Base-by-base conservation (phyloP, 2,888 invertebrate species). In the Agrenia bidenticulata region DNA sequence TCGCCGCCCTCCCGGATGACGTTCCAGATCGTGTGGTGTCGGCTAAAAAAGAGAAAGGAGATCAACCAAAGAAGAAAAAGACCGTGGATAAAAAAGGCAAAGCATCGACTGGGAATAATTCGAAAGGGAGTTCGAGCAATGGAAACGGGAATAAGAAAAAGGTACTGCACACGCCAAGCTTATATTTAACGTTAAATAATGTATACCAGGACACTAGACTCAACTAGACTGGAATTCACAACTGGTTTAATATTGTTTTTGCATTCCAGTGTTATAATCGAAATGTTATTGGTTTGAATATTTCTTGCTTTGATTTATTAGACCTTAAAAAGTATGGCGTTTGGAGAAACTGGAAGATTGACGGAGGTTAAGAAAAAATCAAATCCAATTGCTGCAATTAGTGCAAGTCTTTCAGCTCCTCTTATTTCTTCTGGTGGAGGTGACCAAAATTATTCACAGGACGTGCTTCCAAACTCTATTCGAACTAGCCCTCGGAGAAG, bases 1-100 rank as follows among this genome's bases (percentile, higher is more conserved):
- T 76, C 50, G 73, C 70, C n/a, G 63, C 74, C 41, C 58, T 76
- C 11, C 62, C 67, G 11, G 76, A 76, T 37, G 76, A 76, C 64
- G 76, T 70, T 19, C 63, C 70, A 1, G 76, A 76, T 59, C 74
- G 73, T 21, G 71, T 73, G 56, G 72, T 69, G 49, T 69, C 66
- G 1, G 61, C 66, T 45, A 73, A 71, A 58, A 64, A 61, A 4
- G 67, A 65, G 26, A 15, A 45, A 24, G 66, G 61, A 27, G 62
- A 62, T 39, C 53, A 45, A 15, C 19, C 45, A 5, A 45, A 59
- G n/a, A 67, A 68, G 57, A 61, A 61, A 27, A 67, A 67, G 26
- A 1, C 58, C 1, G 27, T 53, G 2, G 58, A 61, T 27, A 59
- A 62, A n/a, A 50, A 39, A 19, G 24, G 2, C 23, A 41, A 41